phyloP scores from a whole-genome alignment of 1,140 invertebrate genomes.

The Ericerus pela region DNA sequence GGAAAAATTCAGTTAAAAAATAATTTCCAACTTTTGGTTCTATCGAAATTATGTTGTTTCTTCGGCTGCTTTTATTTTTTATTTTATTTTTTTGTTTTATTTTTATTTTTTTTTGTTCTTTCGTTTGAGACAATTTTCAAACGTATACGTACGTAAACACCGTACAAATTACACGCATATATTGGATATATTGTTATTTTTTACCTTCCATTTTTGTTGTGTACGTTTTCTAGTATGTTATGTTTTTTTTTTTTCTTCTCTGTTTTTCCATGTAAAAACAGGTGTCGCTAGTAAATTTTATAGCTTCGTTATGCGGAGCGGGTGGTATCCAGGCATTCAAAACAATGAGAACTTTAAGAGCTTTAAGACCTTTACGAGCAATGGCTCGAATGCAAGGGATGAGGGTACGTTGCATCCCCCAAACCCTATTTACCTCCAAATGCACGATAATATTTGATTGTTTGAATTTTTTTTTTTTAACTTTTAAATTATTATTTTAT shows the following conservation, averaged over 20 bases:
- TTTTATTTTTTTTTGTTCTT: neutral
- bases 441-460: neutral
- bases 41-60: too few relatives aligned
- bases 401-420: conserved; percentile 61
- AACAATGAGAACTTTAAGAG: conserved; percentile 91
- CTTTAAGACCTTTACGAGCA: conserved; percentile 82
- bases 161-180: too few relatives aligned
- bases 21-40: too few relatives aligned
- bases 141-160: neutral
- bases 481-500: neutral
- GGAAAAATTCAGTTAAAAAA: too few relatives aligned
- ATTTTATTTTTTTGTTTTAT: neutral
- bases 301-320: conserved; percentile 80
- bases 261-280: conserved; percentile 34
- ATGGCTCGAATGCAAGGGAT: conserved; percentile 96
- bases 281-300: conserved; percentile 94
- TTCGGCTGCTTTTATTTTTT: neutral
- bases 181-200: too few relatives aligned
- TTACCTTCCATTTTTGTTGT: neutral
- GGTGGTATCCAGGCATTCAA: conserved; percentile 95
- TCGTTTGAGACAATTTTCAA: neutral
- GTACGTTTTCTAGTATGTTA: neutral
- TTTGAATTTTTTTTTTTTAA: neutral
- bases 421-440: neutral
- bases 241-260: neutral